Evolutionary conservation across 2,797 vertebrate genomes (phyloP), one percentile per base, ranked within the genome.

Genomic region (Syncerus caffer): DNA sequence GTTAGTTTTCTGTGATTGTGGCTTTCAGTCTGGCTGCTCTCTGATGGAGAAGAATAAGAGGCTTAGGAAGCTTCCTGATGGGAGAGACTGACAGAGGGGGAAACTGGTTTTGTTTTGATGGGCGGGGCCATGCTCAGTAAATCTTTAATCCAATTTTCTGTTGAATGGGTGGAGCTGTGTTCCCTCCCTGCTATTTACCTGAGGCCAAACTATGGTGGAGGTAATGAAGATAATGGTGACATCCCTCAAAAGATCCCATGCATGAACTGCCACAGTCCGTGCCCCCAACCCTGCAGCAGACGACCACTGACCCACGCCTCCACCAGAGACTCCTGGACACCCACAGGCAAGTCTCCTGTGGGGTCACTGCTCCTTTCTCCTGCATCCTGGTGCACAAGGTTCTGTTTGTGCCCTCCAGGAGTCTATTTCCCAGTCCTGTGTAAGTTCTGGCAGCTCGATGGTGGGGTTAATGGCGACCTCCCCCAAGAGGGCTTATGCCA

Each of bases 281-380:
- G 34, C n/a, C 64, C 17, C 64, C 19, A 38, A 23, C 0, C 34
- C 34, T 23, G 34, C 64, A 38, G n/a, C 64, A 12, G 64, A 6
- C 10, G 34, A 23, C 34, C 64, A 38, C 64, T 0, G 2, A 4
- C 15, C 15, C 64, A 67, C 0, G 17, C n/a, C 9, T 67, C n/a
- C n/a, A 21, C 64, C n/a, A 21, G 64, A 67, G 17, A 38, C 0
- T 38, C 34, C 19, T 0, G 34, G 34, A 23, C 64, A 71, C 64
- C 64, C 64, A 23, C 5, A 71, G 64, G 64, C 19, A 38, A 38
- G 64, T 12, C 19, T 67, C n/a, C n/a, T 38, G 19, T 38, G 64
- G n/a, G 64, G 64, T 12, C 64, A 34, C n/a, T 34, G n/a, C 34
- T 67, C 17, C n/a, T 23, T 38, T 38, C 64, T 23, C 34, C 34